Conservation (phyloP, 2,888 invertebrate species). For the Coelinius sp. region DNA sequence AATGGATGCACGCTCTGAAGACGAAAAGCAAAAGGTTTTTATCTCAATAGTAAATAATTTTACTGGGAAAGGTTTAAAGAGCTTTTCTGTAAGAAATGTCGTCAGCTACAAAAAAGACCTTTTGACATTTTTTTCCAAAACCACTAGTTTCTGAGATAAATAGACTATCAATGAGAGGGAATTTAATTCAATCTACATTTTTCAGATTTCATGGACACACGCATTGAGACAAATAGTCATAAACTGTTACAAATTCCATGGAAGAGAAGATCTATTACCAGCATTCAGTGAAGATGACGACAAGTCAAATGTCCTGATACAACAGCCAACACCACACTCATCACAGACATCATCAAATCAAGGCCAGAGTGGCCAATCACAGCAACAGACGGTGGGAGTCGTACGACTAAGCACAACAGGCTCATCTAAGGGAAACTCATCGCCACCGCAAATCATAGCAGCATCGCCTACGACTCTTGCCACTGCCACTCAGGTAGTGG, state of each 20-base stretch:
- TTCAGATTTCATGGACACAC: slow-evolving; percentile 97
- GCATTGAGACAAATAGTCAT: slow-evolving; percentile 96
- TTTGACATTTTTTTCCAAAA: too few relatives aligned
- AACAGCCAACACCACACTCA: slow-evolving; percentile 70
- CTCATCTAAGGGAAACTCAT: slow-evolving; percentile 71
- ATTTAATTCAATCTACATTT: too few relatives aligned
- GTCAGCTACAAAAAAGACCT: too few relatives aligned
- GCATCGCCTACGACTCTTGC: slow-evolving; percentile 68
- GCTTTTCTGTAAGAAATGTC: too few relatives aligned
- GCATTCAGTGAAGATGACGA: slow-evolving; percentile 95
- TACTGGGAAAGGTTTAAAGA: too few relatives aligned
- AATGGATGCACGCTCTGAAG: slow-evolving; percentile 96
- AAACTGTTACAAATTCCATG: slow-evolving; percentile 98
- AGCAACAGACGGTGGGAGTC: slow-evolving; percentile 68
- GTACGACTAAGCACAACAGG: slow-evolving; percentile 68
- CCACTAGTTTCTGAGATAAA: too few relatives aligned
- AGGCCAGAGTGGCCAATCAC: slow-evolving; percentile 50
- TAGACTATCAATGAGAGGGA: too few relatives aligned
- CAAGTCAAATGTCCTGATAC: slow-evolving; percentile 77
- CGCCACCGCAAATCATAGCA: slow-evolving; percentile 68
- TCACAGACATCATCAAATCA: slow-evolving; percentile 58
- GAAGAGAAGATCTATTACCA: slow-evolving; percentile 93
- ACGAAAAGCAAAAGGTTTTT: slow-evolving; percentile 94
- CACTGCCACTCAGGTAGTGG: slow-evolving; percentile 67
- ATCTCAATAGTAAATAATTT: background rate